A percentile compares a stretch with the other conserved stretches of the same genome.
These are phyloP conservation scores for Todiramphus chloris DNA, from an alignment of 2,113 vertebrate species.

Conservation along the genomic window DNA sequence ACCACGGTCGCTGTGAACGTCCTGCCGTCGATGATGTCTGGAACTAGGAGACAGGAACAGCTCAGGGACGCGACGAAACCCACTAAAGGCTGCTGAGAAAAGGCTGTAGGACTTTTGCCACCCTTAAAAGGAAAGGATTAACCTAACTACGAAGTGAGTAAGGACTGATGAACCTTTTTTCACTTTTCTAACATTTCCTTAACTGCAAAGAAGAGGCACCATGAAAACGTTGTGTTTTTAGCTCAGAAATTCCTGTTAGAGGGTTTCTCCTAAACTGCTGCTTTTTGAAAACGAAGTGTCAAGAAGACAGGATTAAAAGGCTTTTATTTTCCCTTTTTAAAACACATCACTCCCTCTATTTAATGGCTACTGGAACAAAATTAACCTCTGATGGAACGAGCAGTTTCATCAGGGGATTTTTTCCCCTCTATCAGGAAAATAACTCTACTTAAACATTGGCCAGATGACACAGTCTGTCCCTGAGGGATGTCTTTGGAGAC, in stretches of 20 bases:
- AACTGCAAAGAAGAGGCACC: neutral
- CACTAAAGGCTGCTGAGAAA: neutral
- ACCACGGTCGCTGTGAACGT: constrained; percentile 92
- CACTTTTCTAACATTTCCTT: neutral
- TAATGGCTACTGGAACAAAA: neutral
- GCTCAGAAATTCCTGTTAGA: neutral
- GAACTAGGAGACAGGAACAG: constrained; percentile 74
- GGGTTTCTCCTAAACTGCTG: neutral
- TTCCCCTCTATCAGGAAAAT: constrained; percentile 9
- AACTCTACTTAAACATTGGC: constrained; percentile 38
- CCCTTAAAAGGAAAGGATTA: neutral
- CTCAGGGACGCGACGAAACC: neutral
- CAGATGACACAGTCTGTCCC: neutral
- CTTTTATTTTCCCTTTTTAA: neutral
- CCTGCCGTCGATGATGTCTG: constrained; percentile 87
- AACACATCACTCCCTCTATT: neutral
- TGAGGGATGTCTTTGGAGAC: constrained; percentile 52
- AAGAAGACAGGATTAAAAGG: neutral
- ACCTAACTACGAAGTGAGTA: fast-evolving
- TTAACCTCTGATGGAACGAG: constrained; percentile 4
- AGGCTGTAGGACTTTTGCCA: neutral
- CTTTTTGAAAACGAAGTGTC: neutral
- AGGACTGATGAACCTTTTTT: neutral
- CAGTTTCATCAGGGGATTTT: constrained; percentile 20
- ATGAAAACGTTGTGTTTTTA: neutral